Evolutionary conservation across 2,888 invertebrate genomes (phyloP).

Genomic region (Zelleria hepariella): DNA sequence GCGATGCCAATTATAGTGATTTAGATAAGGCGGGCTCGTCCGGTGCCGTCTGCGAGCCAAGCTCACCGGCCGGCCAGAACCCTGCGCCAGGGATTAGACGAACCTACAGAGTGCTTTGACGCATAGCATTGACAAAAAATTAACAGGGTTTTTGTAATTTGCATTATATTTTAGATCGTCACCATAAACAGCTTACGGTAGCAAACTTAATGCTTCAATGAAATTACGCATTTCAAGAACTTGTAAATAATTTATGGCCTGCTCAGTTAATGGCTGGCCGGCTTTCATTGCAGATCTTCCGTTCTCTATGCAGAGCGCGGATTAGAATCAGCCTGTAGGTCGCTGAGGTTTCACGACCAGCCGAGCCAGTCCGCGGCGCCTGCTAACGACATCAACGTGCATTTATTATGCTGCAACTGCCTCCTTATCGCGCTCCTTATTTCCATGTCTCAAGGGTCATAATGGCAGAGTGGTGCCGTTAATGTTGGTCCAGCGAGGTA

Average conservation of each 20-base stretch:
- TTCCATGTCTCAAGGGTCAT: background rate
- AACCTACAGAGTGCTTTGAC: background rate
- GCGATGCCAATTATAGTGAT: conserved; percentile 13
- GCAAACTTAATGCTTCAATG: background rate
- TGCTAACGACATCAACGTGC: conserved; percentile 31
- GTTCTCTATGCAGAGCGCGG: conserved; percentile 15
- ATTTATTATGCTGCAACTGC: conserved; percentile 23
- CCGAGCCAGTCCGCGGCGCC: conserved; percentile 18
- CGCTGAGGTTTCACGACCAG: conserved; percentile 21
- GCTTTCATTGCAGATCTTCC: conserved; percentile 19
- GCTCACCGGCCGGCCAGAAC: background rate
- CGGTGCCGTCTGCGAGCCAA: background rate
- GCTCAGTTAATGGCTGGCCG: conserved; percentile 16
- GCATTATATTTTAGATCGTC: background rate
- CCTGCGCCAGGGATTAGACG: background rate
- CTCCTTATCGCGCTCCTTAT: background rate
- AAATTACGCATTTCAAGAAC: background rate
- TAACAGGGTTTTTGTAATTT: background rate
- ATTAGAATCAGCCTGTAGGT: conserved; percentile 13
- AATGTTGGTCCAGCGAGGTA: background rate
- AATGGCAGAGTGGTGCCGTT: background rate
- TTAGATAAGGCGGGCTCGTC: conserved; percentile 9
- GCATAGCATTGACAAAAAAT: background rate
- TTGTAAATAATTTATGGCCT: background rate
- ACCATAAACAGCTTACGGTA: background rate